Evolutionary conservation across 2,113 vertebrate genomes (phyloP).

Genomic region (Pterocles burchelli): DNA sequence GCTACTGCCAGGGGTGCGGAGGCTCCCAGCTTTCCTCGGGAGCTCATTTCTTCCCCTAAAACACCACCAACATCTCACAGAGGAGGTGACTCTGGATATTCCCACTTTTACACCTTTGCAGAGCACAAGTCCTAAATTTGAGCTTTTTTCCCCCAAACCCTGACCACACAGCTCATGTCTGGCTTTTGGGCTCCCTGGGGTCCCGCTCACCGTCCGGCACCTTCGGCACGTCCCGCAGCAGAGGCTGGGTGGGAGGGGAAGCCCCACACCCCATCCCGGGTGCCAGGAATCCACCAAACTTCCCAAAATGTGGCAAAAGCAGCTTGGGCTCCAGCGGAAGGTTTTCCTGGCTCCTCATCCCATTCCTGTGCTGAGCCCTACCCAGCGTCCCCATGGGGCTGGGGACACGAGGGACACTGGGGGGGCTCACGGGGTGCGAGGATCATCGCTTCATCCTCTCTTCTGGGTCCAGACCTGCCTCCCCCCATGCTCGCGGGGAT

Average conservation of each 20-base stretch:
- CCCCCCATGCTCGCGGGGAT: background rate
- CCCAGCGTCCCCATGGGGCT: rapidly evolving
- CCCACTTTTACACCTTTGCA: background rate
- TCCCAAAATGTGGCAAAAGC: rapidly evolving
- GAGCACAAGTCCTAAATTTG: background rate
- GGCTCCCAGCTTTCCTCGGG: background rate
- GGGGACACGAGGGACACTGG: background rate
- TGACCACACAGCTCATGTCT: background rate
- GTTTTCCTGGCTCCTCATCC: background rate
- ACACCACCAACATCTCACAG: rapidly evolving
- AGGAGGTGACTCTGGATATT: background rate
- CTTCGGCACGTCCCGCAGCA: rapidly evolving
- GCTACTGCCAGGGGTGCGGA: background rate
- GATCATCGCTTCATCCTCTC: background rate
- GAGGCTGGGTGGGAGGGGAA: background rate
- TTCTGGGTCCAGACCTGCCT: background rate
- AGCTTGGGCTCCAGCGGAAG: background rate
- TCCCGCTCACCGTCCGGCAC: rapidly evolving
- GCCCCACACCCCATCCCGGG: rapidly evolving
- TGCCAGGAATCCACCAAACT: background rate
- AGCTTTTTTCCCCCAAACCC: background rate
- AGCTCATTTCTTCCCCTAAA: background rate
- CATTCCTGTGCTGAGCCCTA: background rate
- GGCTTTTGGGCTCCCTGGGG: background rate
- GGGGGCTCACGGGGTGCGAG: no score